Evolutionary conservation across 2,113 vertebrate genomes (phyloP).

Genomic region (Rhynchopsitta pachyrhyncha): DNA sequence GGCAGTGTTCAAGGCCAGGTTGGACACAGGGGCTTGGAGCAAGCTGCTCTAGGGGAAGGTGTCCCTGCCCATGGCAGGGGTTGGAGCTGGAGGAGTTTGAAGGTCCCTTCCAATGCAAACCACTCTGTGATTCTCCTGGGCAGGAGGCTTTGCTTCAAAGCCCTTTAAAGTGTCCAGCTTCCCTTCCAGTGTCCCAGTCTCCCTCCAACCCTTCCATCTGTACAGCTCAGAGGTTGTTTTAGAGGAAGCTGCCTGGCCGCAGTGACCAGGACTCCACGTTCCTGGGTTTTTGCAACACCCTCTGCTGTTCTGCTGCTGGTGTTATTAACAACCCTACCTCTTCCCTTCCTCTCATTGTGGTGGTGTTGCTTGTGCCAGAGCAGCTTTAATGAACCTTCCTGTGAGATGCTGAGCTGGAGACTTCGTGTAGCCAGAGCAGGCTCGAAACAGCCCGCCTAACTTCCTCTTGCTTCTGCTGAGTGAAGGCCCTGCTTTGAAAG

Average conservation of each 20-base stretch:
- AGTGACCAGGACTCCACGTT: background rate
- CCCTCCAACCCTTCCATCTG: background rate
- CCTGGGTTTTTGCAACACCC: background rate
- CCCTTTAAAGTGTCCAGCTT: background rate
- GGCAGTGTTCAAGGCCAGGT: too few species aligned
- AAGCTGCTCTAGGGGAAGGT: background rate
- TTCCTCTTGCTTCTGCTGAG: background rate
- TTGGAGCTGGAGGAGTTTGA: background rate
- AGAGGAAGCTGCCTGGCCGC: background rate
- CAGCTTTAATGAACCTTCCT: background rate
- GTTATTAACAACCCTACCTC: background rate
- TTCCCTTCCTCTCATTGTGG: background rate
- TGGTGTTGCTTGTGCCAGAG: background rate
- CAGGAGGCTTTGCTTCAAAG: background rate
- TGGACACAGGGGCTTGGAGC: too few species aligned
- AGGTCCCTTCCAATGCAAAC: background rate
- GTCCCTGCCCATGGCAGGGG: background rate
- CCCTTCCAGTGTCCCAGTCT: background rate
- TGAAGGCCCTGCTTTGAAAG: background rate
- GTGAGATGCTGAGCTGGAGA: background rate
- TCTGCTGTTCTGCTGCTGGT: background rate
- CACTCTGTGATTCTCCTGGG: background rate
- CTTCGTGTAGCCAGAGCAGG: background rate
- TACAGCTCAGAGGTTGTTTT: rapidly evolving
- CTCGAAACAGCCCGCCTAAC: background rate